Evolutionary conservation across 2,113 vertebrate species (phyloP), one percentile per base, ranked within the genome.

Genomic region (Antennarius striatus): DNA sequence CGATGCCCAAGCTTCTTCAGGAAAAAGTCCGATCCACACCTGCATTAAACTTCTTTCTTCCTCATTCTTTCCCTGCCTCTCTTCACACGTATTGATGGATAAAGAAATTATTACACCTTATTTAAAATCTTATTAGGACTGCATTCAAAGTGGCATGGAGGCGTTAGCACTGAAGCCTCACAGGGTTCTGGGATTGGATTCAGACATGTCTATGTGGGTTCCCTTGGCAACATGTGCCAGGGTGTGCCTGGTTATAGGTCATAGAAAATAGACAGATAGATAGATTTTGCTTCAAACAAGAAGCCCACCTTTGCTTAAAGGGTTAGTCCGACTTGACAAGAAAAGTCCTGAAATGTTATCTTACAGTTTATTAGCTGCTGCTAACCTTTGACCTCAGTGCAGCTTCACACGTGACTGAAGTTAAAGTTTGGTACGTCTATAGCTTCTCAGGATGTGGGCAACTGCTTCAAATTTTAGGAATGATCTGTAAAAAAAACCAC

Each of bases 1-100:
- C 93, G 94, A 93, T 95, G 95, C 86, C 93, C 91, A 82, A 22
- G 93, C 84, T 93, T 92, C 78, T 94, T 92, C 73, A 93, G 94
- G 91, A 93, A 91, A 93, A 52, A 93, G 70, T 92, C 93, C 88
- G 93, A 92, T 92, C 89, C 95, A 92, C 94, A 95, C 94, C 94
- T 94, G 92, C 94, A 94, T 91, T 91, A 93, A 50, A 65, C 36
- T 55, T 36, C 66, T 14, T 62, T 40, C 68, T 46, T 63, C 56
- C 67, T 46, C 22, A 67, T 60, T 36, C 50, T 32, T 32, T 15
- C 52, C 15, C 16, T 10, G 40, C 14, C 56, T 53, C n/a, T 17
- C 8, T 16, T 48, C 66, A 62, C 57, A 66, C 68, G 22, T 42
- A 12, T 43, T 46, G 52, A 30, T 67, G 60, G 68, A 73, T 57